Conservation (phyloP, 2,888 invertebrate species). For the Dasypolia templi region DNA sequence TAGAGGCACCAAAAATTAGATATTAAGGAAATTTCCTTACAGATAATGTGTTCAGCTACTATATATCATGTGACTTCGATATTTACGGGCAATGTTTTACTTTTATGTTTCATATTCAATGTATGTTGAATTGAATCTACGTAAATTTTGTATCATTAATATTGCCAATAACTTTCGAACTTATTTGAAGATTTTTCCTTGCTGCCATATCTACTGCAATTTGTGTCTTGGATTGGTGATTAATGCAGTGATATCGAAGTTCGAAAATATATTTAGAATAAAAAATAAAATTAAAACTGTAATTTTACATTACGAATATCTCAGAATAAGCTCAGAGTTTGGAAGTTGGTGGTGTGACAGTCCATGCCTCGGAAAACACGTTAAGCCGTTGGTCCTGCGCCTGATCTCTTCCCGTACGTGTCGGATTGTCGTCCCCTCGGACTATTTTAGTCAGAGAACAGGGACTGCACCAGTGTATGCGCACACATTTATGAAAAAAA, state of each 20-base stretch:
- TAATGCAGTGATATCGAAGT: background rate
- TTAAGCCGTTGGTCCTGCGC: background rate
- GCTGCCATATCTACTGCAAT: background rate
- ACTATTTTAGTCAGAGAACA: no score
- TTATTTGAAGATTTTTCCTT: conserved; percentile 9
- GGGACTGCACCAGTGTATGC: no score
- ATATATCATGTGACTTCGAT: conserved; percentile 61
- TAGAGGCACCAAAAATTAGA: conserved; percentile 78
- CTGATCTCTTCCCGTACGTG: no score
- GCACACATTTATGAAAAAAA: no score
- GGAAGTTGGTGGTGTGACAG: background rate
- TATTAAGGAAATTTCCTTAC: conserved; percentile 74
- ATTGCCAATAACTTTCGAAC: background rate
- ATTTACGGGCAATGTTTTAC: conserved; percentile 59
- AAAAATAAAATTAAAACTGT: no score
- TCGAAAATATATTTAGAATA: background rate
- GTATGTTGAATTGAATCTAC: conserved; percentile 29
- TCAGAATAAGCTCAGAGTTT: background rate
- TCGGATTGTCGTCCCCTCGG: no score
- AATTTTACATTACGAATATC: background rate
- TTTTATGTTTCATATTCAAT: conserved; percentile 55
- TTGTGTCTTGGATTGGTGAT: background rate
- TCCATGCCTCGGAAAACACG: background rate
- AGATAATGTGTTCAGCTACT: conserved; percentile 58
- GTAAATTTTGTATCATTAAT: conserved; percentile 13